phyloP scores from a whole-genome alignment of 2,797 vertebrate species.

The Fringilla coelebs region DNA sequence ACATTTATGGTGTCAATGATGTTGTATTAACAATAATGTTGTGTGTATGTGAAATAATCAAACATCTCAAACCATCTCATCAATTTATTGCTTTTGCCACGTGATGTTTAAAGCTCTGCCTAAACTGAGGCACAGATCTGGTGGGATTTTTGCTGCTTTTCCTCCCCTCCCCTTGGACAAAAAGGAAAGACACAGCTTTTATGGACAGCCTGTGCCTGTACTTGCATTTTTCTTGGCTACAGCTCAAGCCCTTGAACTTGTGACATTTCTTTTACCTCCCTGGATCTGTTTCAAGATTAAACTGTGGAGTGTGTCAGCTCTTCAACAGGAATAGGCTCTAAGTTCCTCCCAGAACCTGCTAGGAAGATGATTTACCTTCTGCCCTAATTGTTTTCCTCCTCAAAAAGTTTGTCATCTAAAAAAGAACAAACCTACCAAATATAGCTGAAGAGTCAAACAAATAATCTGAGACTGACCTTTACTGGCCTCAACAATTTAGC shows the following conservation, averaged over 20 bases:
- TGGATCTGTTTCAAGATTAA: conserved; percentile 24
- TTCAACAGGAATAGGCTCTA: neutral
- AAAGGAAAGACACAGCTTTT: neutral
- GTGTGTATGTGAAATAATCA: neutral
- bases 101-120: neutral
- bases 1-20: neutral
- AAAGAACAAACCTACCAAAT: neutral
- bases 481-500: neutral
- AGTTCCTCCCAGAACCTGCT: neutral
- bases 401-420: neutral
- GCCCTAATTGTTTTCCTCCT: neutral
- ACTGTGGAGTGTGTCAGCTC: neutral
- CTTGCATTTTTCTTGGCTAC: conserved; percentile 22
- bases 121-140: neutral
- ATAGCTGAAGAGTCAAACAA: neutral
- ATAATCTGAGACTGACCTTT: neutral
- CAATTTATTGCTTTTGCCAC: neutral
- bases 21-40: neutral
- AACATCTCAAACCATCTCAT: neutral
- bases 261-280: neutral
- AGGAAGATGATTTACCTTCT: neutral
- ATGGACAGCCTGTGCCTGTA: neutral
- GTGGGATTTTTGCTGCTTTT: neutral
- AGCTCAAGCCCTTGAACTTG: conserved; percentile 49
- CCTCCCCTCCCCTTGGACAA: neutral